Base-by-base conservation (phyloP, 2,888 invertebrate species). In the Branchipolynoe longqiensis region DNA sequence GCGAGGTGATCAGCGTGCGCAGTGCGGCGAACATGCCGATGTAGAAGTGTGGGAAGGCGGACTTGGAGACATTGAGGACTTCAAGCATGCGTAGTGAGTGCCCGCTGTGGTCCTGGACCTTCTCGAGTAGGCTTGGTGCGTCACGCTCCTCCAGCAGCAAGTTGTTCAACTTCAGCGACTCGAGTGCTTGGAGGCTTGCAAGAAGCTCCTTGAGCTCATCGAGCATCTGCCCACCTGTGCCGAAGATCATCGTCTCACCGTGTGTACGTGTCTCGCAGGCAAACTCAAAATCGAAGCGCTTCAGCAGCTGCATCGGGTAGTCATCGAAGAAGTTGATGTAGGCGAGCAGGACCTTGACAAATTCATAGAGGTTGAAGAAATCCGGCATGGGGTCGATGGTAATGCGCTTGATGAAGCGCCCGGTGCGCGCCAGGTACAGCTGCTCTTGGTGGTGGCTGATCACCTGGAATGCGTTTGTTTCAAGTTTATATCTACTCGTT, bases 341-440 rank as follows among this genome's bases (percentile, higher is more conserved):
- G 95, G 96, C 96, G 0, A 96, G 95, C n/a, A 97, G 92, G 94
- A 97, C 96, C 85, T 96, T 96, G 95, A 97, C 96, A 91, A 97
- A 97, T 92, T 97, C 97, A 92, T 96, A 97, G 62, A 97, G 95
- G 92, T 97, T 97, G 93, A 96, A 96, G 90, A 97, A 96, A 92
- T 97, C 97, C 86, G 95, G 94, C 94, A 96, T 96, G 0, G 97
- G 97, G 48, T 95, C 95, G 88, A 97, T 95, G 25, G 96, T 95
- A 41, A 97, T 94, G 14, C 95, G 95, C 86, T 95, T 95, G 90
- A 97, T 95, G 90, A 95, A 94, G 81, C 94, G 94, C 0, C 97
- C 97, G 36, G 97, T 95, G 88, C 95, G 95, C 64, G 95, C 95
- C 58, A 97, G 94, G 89, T 96, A 97, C 87, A 95, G 94, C 88